Evolutionary conservation across 2,113 vertebrate species (phyloP), one percentile per base, ranked within the genome.

Genomic region (Anarrhichthys ocellatus): DNA sequence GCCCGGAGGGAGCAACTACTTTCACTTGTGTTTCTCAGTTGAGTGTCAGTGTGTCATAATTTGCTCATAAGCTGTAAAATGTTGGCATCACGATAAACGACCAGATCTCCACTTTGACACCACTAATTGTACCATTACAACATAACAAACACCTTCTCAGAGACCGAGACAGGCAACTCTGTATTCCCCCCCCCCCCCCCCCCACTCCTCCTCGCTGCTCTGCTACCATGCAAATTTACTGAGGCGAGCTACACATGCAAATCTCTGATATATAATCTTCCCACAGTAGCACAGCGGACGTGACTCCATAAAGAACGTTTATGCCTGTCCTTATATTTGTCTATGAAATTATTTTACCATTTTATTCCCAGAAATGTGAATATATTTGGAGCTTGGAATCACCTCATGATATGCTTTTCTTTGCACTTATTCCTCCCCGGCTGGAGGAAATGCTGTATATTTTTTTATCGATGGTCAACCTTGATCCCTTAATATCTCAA

Each of bases 221-320:
- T 38, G 59, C 78, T 50, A 64, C 46, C 78, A 92, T 92, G 91
- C 81, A 92, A 92, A 92, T 83, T 1, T 5, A 36, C 59, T 0
- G 48, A 66, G 71, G 34, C 40, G 72, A 56, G 80, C 80, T 58
- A 63, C 46, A 71, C n/a, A 89, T 91, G 91, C 87, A 89, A 90
- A 89, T 85, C 10, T 5, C 4, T 52, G 13, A 7, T 56, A 14
- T 83, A 62, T 59, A 61, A 2, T 22, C 52, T 54, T 75, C 66
- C 52, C 67, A 82, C 81, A 72, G 61, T 3, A 5, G 38, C 46
- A 5, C 6, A 44, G 20, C 1, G 44, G 20, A 15, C 65, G 1
- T 9, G 22, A 38, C 27, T 56, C 42, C 42, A 76, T 56, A 34
- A 29, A 77, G 13, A 69, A 48, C 38, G 34, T 62, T 80, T 66